A percentile compares a stretch with the other conserved stretches of the same genome.
These are phyloP conservation scores for Heliconius hewitsoni DNA, from an alignment of 1,140 invertebrate species.

Conservation along the genomic window DNA sequence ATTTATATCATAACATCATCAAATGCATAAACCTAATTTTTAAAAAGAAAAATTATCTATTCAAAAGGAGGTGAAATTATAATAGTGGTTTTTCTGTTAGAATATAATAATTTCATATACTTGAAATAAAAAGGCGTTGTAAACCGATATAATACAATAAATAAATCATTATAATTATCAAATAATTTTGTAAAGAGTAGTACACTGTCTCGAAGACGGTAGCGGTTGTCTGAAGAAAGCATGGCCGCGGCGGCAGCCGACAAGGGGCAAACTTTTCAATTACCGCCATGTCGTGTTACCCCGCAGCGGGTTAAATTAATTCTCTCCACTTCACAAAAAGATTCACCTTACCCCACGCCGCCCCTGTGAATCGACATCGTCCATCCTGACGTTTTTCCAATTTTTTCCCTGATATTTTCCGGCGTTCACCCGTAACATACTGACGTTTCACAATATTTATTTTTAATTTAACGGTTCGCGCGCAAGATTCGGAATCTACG, in stretches of 20 bases:
- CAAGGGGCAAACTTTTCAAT: slow-evolving; percentile 82
- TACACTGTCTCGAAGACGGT: slow-evolving; percentile 57
- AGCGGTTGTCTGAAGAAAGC: slow-evolving; percentile 28
- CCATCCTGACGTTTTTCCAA: slow-evolving; percentile 63
- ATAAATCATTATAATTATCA: slow-evolving; percentile 46
- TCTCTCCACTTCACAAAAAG: slow-evolving; percentile 82
- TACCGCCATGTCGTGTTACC: slow-evolving; percentile 81
- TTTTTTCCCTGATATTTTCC: slow-evolving; percentile 65
- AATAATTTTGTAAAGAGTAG: slow-evolving; percentile 51
- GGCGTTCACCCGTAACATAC: slow-evolving; percentile 74
- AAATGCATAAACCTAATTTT: too few relatives aligned
- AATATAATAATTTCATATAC: too few relatives aligned
- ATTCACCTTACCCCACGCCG: slow-evolving; percentile 75
- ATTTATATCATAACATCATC: too few relatives aligned
- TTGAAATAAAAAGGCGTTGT: not conserved
- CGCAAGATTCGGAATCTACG: slow-evolving; percentile 69
- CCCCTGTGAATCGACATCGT: slow-evolving; percentile 65
- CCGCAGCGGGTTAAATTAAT: slow-evolving; percentile 82
- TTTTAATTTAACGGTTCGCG: slow-evolving; percentile 79
- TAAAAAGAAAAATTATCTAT: too few relatives aligned
- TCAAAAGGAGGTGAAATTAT: too few relatives aligned
- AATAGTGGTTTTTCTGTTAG: too few relatives aligned
- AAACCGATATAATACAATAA: not conserved
- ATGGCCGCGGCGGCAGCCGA: slow-evolving; percentile 45
- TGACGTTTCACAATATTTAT: slow-evolving; percentile 82